These are phyloP conservation scores for Denticeps clupeoides DNA, from an alignment of 2,797 vertebrate genomes.

Conservation along the genomic window DNA sequence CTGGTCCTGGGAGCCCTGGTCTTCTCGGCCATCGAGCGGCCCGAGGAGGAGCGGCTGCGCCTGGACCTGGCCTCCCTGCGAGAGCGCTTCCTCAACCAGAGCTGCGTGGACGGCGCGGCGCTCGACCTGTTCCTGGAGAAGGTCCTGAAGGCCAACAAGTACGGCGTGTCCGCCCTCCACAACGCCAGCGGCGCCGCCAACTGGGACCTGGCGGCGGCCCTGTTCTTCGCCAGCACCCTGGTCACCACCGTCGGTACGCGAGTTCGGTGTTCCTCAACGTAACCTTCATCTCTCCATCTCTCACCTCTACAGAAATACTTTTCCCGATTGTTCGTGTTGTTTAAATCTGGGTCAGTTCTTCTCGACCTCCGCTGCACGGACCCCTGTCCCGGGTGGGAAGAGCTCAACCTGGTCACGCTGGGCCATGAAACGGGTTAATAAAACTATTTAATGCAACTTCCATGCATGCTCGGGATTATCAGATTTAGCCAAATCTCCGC, in stretches of 20 bases:
- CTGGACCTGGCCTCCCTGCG: conserved; percentile 58
- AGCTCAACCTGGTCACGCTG: too few species aligned
- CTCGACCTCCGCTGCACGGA: too few species aligned
- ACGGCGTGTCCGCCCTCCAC: conserved; percentile 60
- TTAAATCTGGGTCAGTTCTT: too few species aligned
- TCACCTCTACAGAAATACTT: too few species aligned
- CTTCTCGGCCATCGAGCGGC: conserved; percentile 73
- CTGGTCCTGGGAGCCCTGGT: conserved; percentile 72
- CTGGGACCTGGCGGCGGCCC: conserved; percentile 78
- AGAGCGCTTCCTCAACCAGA: conserved; percentile 58
- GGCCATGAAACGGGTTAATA: too few species aligned
- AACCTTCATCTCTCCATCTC: too few species aligned
- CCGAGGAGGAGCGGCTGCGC: conserved; percentile 63
- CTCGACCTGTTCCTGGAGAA: conserved; percentile 63
- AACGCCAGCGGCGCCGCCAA: conserved; percentile 54
- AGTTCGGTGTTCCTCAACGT: too few species aligned
- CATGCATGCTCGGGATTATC: too few species aligned
- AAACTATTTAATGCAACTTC: too few species aligned
- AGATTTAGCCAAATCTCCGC: too few species aligned
- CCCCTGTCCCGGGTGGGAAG: too few species aligned
- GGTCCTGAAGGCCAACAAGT: conserved; percentile 66
- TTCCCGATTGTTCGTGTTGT: too few species aligned
- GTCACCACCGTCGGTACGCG: conserved; percentile 83
- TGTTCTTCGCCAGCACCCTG: conserved; percentile 85
- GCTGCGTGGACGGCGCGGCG: conserved; percentile 59